Conservation (phyloP, 2,113 vertebrate genomes). For the Dicaeum eximium region DNA sequence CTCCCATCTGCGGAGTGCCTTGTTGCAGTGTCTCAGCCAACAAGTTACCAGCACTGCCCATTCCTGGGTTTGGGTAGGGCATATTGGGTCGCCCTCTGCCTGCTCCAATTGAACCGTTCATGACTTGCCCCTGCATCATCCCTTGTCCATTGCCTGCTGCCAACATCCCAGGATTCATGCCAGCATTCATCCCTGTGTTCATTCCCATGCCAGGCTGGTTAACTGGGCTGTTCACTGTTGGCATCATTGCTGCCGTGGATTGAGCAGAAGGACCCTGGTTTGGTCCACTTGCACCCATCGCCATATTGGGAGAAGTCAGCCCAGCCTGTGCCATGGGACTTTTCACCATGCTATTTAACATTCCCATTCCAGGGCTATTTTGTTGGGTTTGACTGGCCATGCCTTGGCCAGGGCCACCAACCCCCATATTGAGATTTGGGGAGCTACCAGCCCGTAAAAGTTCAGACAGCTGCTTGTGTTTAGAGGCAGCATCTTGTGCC, state of each 20-base stretch:
- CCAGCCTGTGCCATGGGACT: slow-evolving; percentile 77
- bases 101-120: slow-evolving; percentile 91
- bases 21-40: slow-evolving; percentile 88
- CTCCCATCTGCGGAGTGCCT: slow-evolving; percentile 81
- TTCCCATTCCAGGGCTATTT: slow-evolving; percentile 78
- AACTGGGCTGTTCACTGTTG: slow-evolving; percentile 75
- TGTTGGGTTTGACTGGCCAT: slow-evolving; percentile 77
- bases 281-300: slow-evolving; percentile 71
- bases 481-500: slow-evolving; percentile 92
- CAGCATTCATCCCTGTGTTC: slow-evolving; percentile 79
- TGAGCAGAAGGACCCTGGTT: slow-evolving; percentile 75
- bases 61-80: slow-evolving; percentile 83
- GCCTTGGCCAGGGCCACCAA: slow-evolving; percentile 74
- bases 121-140: slow-evolving; percentile 89
- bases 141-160: slow-evolving; percentile 79
- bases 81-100: slow-evolving; percentile 82
- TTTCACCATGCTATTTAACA: slow-evolving; percentile 83
- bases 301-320: slow-evolving; percentile 76
- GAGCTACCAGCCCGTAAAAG: slow-evolving; percentile 84
- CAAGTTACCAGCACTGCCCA: slow-evolving; percentile 82
- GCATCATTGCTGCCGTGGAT: slow-evolving; percentile 74
- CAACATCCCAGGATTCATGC: slow-evolving; percentile 83
- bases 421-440: slow-evolving; percentile 80
- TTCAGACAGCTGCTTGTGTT: slow-evolving; percentile 98
- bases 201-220: slow-evolving; percentile 79